These are phyloP conservation scores for Drosophila cardini DNA, from an alignment of 1,140 invertebrate species.

Conservation along the genomic window DNA sequence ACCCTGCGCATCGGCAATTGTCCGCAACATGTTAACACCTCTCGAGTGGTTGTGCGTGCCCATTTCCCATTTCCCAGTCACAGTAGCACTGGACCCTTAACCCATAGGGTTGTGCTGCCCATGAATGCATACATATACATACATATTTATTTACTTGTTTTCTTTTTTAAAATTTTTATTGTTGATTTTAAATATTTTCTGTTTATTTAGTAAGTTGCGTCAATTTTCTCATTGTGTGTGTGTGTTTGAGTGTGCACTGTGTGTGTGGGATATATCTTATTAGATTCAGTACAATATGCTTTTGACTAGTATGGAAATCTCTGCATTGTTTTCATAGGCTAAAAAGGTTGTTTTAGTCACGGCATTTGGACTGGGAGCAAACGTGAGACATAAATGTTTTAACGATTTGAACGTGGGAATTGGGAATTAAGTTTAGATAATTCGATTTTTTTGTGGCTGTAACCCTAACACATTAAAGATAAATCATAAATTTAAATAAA, in stretches of 20 bases:
- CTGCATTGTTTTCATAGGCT: slow-evolving; percentile 70
- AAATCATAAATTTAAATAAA: too few relatives aligned
- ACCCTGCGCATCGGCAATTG: slow-evolving; percentile 75
- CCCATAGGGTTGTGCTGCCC: slow-evolving; percentile 54
- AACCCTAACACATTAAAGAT: too few relatives aligned
- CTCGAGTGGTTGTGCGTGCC: slow-evolving; percentile 62
- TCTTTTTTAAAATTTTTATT: slow-evolving; percentile 71
- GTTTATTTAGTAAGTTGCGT: slow-evolving; percentile 63
- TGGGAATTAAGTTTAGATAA: slow-evolving; percentile 26
- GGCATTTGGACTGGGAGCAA: slow-evolving; percentile 19
- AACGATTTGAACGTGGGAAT: slow-evolving; percentile 55
- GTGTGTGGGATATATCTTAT: slow-evolving; percentile 40
- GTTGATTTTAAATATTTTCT: slow-evolving; percentile 79
- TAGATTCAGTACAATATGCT: slow-evolving; percentile 59
- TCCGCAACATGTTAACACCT: slow-evolving; percentile 79
- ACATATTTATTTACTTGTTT: slow-evolving; percentile 48
- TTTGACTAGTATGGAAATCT: slow-evolving; percentile 69
- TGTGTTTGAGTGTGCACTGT: slow-evolving; percentile 5
- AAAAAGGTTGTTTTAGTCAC: slow-evolving; percentile 46
- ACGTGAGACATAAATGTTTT: slow-evolving; percentile 49
- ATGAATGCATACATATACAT: not conserved
- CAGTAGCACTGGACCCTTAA: slow-evolving; percentile 17
- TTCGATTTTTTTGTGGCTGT: too few relatives aligned
- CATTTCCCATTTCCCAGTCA: slow-evolving; percentile 11
- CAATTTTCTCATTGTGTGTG: slow-evolving; percentile 5